Conservation (phyloP, 2,113 vertebrate species). For the Chascanopsetta lugubris region DNA sequence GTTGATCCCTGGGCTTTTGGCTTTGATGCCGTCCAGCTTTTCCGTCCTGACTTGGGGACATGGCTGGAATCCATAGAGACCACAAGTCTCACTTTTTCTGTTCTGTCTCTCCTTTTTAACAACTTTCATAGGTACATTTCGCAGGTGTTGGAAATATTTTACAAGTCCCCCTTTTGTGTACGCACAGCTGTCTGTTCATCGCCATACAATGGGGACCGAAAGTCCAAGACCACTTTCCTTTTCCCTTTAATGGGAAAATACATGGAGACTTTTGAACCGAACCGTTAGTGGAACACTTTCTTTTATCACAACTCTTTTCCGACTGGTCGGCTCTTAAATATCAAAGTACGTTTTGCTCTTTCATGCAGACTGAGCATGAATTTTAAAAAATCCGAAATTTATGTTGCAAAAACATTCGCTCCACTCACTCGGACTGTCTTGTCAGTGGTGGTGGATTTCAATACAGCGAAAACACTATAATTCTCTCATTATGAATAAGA, state of each 20-base stretch:
- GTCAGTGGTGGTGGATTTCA: neutral
- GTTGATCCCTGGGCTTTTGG: slow-evolving; percentile 73
- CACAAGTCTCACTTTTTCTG: slow-evolving; percentile 12
- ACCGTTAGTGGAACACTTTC: neutral
- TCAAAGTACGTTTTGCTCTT: neutral
- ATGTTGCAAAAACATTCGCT: slow-evolving; percentile 6
- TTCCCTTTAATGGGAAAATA: neutral
- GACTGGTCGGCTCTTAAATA: neutral
- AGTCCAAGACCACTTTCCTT: neutral
- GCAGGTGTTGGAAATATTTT: neutral
- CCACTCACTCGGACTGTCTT: neutral
- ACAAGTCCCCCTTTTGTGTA: neutral
- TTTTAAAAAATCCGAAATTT: slow-evolving; percentile 2
- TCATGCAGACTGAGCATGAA: neutral
- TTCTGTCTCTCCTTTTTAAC: neutral
- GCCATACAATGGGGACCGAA: neutral
- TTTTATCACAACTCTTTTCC: neutral
- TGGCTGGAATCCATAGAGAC: slow-evolving; percentile 21
- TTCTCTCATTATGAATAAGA: neutral
- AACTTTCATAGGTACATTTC: slow-evolving; percentile 27
- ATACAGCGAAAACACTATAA: neutral
- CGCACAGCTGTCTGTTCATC: neutral
- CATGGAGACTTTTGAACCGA: neutral
- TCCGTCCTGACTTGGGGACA: slow-evolving; percentile 36
- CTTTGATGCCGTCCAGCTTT: slow-evolving; percentile 51